phyloP scores from a whole-genome alignment of 2,888 invertebrate species.

The Andricus curvator region DNA sequence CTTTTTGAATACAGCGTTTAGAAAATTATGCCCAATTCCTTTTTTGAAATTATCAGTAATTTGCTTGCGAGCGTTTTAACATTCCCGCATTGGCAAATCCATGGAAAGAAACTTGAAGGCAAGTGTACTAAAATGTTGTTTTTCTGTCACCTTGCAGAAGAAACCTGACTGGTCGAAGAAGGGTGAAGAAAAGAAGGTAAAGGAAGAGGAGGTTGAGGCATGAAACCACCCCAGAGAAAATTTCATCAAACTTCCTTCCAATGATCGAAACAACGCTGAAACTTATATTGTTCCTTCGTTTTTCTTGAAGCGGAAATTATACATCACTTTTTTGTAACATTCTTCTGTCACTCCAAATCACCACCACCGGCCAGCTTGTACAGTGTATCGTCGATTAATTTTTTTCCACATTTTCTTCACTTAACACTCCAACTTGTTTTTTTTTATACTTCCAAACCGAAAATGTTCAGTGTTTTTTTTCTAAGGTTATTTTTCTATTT shows the following conservation, averaged over 20 bases:
- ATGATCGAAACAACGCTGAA: conserved; percentile 53
- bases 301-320: conserved; percentile 29
- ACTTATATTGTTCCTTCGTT: conserved; percentile 38
- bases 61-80: conserved; percentile 51
- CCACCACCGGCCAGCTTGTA: conserved; percentile 1
- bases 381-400: conserved; percentile 36
- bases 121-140: conserved; percentile 42
- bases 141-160: conserved; percentile 84
- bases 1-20: conserved; percentile 6
- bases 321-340: conserved; percentile 31
- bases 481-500: conserved; percentile 32
- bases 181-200: conserved; percentile 91
- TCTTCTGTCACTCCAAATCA: conserved; percentile 15
- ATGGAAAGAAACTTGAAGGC: conserved; percentile 28
- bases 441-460: conserved; percentile 6
- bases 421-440: conserved; percentile 13
- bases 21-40: neutral
- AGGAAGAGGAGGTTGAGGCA: conserved; percentile 93
- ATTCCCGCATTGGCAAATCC: conserved; percentile 38
- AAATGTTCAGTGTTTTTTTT: neutral
- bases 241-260: conserved; percentile 54
- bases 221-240: conserved; percentile 78
- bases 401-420: conserved; percentile 18
- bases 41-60: conserved; percentile 39
- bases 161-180: conserved; percentile 98